Base-by-base conservation (phyloP, 2,113 vertebrate species). In the Danionella cerebrum region DNA sequence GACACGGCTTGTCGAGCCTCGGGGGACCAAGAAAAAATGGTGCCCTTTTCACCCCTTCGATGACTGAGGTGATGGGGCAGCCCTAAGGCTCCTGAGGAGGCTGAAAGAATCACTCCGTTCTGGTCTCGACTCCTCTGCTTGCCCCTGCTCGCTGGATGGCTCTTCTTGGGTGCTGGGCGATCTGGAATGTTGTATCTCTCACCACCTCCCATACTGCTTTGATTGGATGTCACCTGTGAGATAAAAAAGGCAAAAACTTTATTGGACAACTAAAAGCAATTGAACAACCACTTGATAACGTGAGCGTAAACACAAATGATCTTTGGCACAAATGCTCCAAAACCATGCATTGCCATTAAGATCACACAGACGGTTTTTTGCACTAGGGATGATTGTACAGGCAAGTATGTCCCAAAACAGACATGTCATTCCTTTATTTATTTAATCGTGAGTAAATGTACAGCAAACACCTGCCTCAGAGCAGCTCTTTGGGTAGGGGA, bases 181-280 rank as follows among this genome's bases (percentile, higher is more conserved):
- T 94, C 91, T 84, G 94, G 92, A 93, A 95, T 89, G 90, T 91
- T 92, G 86, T 88, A 93, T 71, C 94, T 90, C 82, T 98, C 96
- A 82, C 95, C 95, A 74, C 96, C 95, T 70, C 95, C 96, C 96
- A 98, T 98, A 78, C 85, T 92, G 84, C 82, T 81, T 84, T 81
- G 84, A 73, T 71, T 84, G 68, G 13, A 85, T 92, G 95, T 98
- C 94, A 98, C 93, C 96, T 98, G 31, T 1, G 1, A 31, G 21
- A 51, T 6, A 1, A 70, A 8, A 57, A 69, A 19, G 10, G 1
- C 2, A 38, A 10, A 21, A 2, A 3, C 1, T 18, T 22, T 1
- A 6, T 55, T 16, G 31, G 4, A 8, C 2, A 39, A 59, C 16
- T 8, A 1, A 9, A 18, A 44, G 16, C 10, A 3, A 6, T n/a